Evolutionary conservation across 2,113 vertebrate genomes (phyloP), one percentile per base, ranked within the genome.

Genomic region (Salminus brasiliensis): DNA sequence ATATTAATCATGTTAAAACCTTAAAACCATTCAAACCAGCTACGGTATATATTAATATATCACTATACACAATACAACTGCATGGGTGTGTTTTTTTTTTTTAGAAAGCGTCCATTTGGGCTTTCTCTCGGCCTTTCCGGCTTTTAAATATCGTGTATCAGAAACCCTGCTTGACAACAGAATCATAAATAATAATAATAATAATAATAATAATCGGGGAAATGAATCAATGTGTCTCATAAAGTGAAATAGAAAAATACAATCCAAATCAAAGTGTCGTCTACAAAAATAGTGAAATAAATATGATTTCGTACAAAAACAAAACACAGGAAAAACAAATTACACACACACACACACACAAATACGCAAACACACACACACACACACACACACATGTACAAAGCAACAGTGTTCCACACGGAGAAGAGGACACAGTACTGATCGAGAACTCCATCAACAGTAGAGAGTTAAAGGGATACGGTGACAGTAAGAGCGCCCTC

Each of bases 281-380:
- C 96, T 98, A 98, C 95, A 98, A 99, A 98, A 98, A 98, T 97
- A 98, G 94, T 95, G 95, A 98, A 99, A 98, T 97, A 98, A 98
- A 98, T 98, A 97, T 95, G 95, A 97, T 97, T 95, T 90, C 95
- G 89, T 90, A 88, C 90, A 95, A 96, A 95, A 92, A 94, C 93
- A 87, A 89, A 88, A 78, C 88, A 90, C 86, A 89, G 94, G 95
- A 95, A 92, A 94, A 94, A 87, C 89, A 87, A 76, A 84, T 15
- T 3, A n/a, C n/a, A n/a, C n/a, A n/a, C n/a, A n/a, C 87, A 88
- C 82, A 81, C 87, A 90, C 62, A 85, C 69, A 62, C 80, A 13
- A n/a, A n/a, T n/a, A n/a, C n/a, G n/a, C 12, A 45, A 45, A 2
- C 16, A n/a, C n/a, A n/a, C n/a, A n/a, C n/a, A n/a, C 87, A 88